A percentile compares a stretch with the other conserved stretches of the same genome.
These are phyloP conservation scores for Apantesis nais DNA, from an alignment of 2,888 invertebrate genomes.

Conservation along the genomic window DNA sequence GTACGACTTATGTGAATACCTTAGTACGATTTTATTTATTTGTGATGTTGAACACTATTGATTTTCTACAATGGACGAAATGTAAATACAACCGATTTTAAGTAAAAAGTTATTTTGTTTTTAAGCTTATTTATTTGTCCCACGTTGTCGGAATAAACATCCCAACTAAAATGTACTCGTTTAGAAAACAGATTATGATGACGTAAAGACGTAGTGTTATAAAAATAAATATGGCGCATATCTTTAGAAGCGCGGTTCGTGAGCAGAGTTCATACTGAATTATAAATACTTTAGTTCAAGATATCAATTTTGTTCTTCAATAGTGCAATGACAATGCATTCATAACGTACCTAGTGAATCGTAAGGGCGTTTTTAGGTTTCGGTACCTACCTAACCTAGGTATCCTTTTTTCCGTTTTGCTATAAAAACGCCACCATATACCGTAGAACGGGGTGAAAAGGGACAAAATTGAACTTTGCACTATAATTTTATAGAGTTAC, in stretches of 20 bases:
- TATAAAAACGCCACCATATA: too few relatives aligned
- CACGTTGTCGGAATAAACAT: conserved; percentile 38
- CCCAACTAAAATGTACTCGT: conserved; percentile 36
- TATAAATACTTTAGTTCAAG: conserved; percentile 46
- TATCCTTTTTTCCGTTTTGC: too few relatives aligned
- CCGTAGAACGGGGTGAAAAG: too few relatives aligned
- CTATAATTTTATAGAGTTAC: too few relatives aligned
- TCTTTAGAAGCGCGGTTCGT: conserved; percentile 47
- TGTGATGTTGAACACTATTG: conserved; percentile 85
- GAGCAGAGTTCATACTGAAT: conserved; percentile 48
- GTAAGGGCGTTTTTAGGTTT: too few relatives aligned
- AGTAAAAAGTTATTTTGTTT: conserved; percentile 85
- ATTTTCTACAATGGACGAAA: conserved; percentile 85
- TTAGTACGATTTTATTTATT: conserved; percentile 86
- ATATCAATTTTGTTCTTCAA: conserved; percentile 48
- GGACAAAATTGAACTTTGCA: too few relatives aligned
- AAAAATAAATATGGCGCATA: conserved; percentile 63
- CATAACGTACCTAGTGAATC: background rate
- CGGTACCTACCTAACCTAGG: too few relatives aligned
- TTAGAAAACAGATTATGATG: conserved; percentile 41
- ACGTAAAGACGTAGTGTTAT: conserved; percentile 53
- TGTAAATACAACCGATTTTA: conserved; percentile 86
- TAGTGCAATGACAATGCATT: conserved; percentile 5
- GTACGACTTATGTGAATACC: conserved; percentile 82
- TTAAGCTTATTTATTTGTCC: conserved; percentile 81